Evolutionary conservation across 2,797 vertebrate genomes (phyloP), one percentile per base, ranked within the genome.

Genomic region (Bothrops alternatus): DNA sequence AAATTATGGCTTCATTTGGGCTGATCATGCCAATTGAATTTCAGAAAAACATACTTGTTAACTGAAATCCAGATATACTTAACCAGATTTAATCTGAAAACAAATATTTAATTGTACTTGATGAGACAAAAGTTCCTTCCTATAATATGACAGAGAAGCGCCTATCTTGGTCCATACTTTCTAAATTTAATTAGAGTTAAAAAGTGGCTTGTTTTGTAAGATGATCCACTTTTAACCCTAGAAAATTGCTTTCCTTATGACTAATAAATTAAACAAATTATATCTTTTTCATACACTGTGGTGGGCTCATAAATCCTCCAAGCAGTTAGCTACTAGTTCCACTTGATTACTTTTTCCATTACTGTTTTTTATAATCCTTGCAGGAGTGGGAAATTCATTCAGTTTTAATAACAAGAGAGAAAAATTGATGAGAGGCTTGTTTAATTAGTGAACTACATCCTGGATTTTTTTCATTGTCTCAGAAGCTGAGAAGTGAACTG

Each of bases 271-370:
- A 97, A 97, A 96, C 88, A 78, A 95, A 95, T 97, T 93, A 93
- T 92, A 86, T 96, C 93, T 97, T 95, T 97, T 95, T 95, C 91
- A 20, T 90, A 94, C 91, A 58, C 85, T 92, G 50, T 42, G 32
- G 93, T 61, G 28, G 82, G 91, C 95, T 96, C 55, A 93, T 96
- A 96, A 98, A 97, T 95, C 95, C 94, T 53, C 87, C 0, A 93
- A 92, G 93, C 92, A 60, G 95, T 95, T 94, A 85, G 90, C 89
- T 91, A 93, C 87, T 92, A 91, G 95, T 97, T 97, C 97, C 96
- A 95, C 97, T 96, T 97, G 96, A 97, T 98, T 97, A 96, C 95
- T 94, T 97, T 97, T 96, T 96, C 92, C 94, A 96, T 97, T 97
- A 97, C 93, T 94, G 93, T 88, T 95, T 96, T 94, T 96, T 95